Conservation (phyloP, 2,797 vertebrate species). For the Enteromius afrohamiltoni region DNA sequence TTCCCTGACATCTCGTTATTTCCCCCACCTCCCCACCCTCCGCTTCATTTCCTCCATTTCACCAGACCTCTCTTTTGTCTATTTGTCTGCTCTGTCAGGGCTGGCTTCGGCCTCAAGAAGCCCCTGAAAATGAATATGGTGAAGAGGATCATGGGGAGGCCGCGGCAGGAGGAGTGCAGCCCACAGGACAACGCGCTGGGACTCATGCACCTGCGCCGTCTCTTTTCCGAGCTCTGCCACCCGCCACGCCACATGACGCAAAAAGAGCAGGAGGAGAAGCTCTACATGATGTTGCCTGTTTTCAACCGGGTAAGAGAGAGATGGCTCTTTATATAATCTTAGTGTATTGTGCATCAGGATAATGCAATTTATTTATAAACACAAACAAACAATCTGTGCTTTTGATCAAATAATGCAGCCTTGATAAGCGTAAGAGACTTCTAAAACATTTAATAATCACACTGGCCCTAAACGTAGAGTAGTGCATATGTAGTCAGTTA, state of each 20-base stretch:
- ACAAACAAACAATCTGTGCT: neutral
- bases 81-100: slow-evolving; percentile 70
- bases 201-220: slow-evolving; percentile 96
- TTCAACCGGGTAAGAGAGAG: slow-evolving; percentile 90
- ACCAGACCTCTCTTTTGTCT: slow-evolving; percentile 10
- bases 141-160: slow-evolving; percentile 99
- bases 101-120: slow-evolving; percentile 80
- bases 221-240: slow-evolving; percentile 96
- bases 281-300: slow-evolving; percentile 99
- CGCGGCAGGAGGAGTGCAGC: slow-evolving; percentile 97
- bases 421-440: neutral
- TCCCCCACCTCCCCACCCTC: neutral
- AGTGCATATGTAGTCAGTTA: neutral
- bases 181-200: slow-evolving; percentile 97
- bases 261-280: slow-evolving; percentile 99
- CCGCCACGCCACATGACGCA: slow-evolving; percentile 98
- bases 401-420: neutral
- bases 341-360: neutral
- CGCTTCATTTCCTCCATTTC: slow-evolving; percentile 9
- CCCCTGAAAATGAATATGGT: slow-evolving; percentile 98
- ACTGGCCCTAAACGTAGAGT: neutral
- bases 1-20: slow-evolving; percentile 17
- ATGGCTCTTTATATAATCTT: neutral
- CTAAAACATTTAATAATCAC: neutral
- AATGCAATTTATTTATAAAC: neutral